Base-by-base conservation (phyloP, 1,140 invertebrate species). In the Tetranychus urticae region DNA sequence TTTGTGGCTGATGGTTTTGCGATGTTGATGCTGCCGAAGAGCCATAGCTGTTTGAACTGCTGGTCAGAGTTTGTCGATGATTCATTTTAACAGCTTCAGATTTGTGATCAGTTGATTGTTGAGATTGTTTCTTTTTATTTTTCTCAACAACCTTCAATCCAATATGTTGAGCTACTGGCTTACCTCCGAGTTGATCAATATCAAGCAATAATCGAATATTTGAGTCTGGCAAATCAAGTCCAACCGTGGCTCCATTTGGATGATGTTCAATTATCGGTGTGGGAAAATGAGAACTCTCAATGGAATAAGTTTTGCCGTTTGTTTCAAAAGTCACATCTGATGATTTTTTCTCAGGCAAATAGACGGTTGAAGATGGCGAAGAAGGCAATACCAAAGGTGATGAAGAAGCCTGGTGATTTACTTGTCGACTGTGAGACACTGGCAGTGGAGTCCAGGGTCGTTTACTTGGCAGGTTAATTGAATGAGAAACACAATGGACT, bases 211-310 rank as follows among this genome's bases (percentile, higher is more conserved):
- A 61, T 45, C 58, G 58, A 13, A 54, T 46, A 45, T 50, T 59
- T 61, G 60, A 57, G 23, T 60, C 59, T 8, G 62, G 56, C 23
- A 60, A 42, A 55, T 62, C 60, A 31, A 69, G 68, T 66, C 70
- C 69, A 35, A 68, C 59, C 33, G 65, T 63, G 57, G 68, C 63
- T 6, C 69, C 66, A 48, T 63, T 65, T 13, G 64, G 37, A 13
- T 61, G 37, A 37, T 59, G 55, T 56, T 60, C 46, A 31, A 62
- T 61, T 60, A 61, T 63, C 58, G 61, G 45, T 39, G 58, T 48
- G 10, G 48, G 65, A 46, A 59, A 59, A 35, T 59, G 55, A 2
- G 50, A 31, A n/a, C n/a, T 31, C 23, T 52, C 50, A 52, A 52
- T 33, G 1, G 50, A 31, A 52, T 52, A 52, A 33, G 50, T 52